phyloP scores from a whole-genome alignment of 2,113 vertebrate species.

The Hippocampus barbouri region DNA sequence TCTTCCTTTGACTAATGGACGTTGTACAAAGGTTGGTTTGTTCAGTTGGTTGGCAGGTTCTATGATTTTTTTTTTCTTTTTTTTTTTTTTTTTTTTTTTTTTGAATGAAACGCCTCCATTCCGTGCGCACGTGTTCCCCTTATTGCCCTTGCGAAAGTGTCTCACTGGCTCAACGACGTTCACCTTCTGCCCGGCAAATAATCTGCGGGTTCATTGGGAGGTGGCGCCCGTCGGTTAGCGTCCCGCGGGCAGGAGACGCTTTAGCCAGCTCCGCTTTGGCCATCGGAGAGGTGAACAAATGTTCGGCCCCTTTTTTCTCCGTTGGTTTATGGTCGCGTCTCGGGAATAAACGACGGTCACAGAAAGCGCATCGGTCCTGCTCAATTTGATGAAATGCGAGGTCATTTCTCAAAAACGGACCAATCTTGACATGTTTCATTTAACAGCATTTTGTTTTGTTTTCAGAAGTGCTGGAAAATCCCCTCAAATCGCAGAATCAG shows the following conservation, averaged over 20 bases:
- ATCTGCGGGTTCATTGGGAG: neutral
- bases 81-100: neutral
- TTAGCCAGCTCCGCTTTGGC: neutral
- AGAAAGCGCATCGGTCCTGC: no score
- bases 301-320: neutral
- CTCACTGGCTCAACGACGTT: neutral
- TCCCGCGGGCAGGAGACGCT: neutral
- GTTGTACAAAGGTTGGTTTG: neutral
- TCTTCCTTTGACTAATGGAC: neutral
- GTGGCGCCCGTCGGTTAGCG: neutral
- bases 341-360: no score
- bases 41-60: neutral
- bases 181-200: neutral
- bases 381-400: no score
- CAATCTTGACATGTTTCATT: neutral
- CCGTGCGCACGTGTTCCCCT: neutral
- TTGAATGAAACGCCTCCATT: neutral
- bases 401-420: no score
- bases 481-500: conserved; percentile 18
- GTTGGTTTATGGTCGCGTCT: neutral
- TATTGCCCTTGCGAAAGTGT: neutral
- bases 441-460: neutral
- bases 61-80: neutral
- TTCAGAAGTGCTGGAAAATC: conserved; percentile 28
- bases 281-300: no score